Evolutionary conservation across 2,888 invertebrate genomes (phyloP).

Genomic region (Iphiclides podalirius): DNA sequence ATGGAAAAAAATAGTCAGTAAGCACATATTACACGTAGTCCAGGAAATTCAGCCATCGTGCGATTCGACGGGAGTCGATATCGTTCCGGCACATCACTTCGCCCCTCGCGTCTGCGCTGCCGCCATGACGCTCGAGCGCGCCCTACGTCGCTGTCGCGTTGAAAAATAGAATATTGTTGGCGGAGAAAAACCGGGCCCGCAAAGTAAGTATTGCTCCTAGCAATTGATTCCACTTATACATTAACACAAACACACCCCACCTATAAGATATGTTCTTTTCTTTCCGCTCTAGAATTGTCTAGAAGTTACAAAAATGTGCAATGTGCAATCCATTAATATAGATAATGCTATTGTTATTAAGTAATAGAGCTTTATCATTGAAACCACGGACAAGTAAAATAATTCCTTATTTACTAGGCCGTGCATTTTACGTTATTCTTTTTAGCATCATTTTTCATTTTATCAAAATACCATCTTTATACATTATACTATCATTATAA

Average conservation of each 20-base stretch:
- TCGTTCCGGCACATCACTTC: constrained; percentile 31
- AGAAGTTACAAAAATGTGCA: too few species aligned
- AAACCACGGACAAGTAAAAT: too few species aligned
- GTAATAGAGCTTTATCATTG: too few species aligned
- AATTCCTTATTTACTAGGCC: too few species aligned
- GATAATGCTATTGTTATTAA: too few species aligned
- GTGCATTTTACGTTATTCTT: too few species aligned
- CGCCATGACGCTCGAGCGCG: constrained; percentile 47
- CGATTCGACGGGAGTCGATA: constrained; percentile 4
- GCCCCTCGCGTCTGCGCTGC: constrained; percentile 30
- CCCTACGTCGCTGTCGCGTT: constrained; percentile 42
- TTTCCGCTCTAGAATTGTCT: constrained; percentile 1
- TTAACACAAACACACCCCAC: constrained; percentile 3
- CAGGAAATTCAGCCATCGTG: not conserved
- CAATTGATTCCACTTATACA: constrained; percentile 16
- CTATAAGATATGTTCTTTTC: not conserved
- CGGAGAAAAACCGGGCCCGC: constrained; percentile 27
- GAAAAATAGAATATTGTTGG: constrained; percentile 36
- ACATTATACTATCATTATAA: too few species aligned
- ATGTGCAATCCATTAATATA: too few species aligned
- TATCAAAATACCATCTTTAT: too few species aligned
- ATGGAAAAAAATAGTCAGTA: too few species aligned
- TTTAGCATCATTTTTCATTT: too few species aligned
- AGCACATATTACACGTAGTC: too few species aligned
- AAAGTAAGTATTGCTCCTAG: constrained; percentile 27